These are phyloP conservation scores for Notolabrus celidotus DNA, from an alignment of 2,797 vertebrate species.

Conservation along the genomic window DNA sequence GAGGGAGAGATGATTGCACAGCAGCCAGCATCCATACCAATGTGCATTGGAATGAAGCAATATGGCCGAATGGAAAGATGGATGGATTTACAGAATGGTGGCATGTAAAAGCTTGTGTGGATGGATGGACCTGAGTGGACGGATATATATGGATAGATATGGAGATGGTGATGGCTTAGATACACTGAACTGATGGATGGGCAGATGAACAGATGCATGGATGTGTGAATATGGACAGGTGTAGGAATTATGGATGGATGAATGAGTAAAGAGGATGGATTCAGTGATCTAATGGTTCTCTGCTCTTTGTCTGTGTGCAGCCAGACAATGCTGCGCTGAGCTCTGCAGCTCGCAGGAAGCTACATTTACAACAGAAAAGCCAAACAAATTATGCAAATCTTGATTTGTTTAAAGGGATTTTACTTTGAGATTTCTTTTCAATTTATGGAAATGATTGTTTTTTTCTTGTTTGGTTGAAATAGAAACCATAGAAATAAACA, in stretches of 20 bases:
- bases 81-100: constrained; percentile 40
- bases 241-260: constrained; percentile 22
- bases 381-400: too few relatives aligned
- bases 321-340: neutral
- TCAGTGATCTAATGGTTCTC: constrained; percentile 8
- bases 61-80: constrained; percentile 36
- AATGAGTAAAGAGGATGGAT: constrained; percentile 18
- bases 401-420: too few relatives aligned
- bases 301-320: constrained; percentile 19
- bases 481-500: too few relatives aligned
- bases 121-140: constrained; percentile 46
- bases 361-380: too few relatives aligned
- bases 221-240: constrained; percentile 41
- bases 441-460: too few relatives aligned
- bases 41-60: constrained; percentile 38
- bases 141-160: constrained; percentile 31
- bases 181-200: constrained; percentile 44
- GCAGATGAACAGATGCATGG: constrained; percentile 30
- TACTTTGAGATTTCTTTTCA: too few relatives aligned
- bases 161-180: constrained; percentile 34
- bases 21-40: constrained; percentile 48
- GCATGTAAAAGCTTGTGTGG: constrained; percentile 32
- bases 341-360: neutral
- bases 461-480: too few relatives aligned
- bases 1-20: constrained; percentile 56